Evolutionary conservation across 1,140 invertebrate species (phyloP).

Genomic region (Drosophila elegans): DNA sequence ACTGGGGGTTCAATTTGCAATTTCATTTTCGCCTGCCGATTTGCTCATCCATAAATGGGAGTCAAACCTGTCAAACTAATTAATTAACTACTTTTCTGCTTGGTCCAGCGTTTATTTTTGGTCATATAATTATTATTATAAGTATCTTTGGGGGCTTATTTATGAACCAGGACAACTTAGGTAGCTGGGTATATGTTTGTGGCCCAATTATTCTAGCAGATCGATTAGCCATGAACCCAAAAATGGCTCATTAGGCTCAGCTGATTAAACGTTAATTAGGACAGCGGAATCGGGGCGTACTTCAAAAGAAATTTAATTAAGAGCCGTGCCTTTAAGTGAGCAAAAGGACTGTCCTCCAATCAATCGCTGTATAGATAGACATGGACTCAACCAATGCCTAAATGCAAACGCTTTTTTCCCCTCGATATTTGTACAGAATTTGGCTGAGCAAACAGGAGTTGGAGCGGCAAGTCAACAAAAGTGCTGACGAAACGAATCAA

Average conservation of each 20-base stretch:
- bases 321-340: conserved; percentile 29
- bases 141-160: conserved; percentile 45
- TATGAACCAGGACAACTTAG: conserved; percentile 36
- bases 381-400: conserved; percentile 16
- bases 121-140: conserved; percentile 52
- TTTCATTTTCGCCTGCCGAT: conserved; percentile 44
- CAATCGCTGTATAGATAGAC: conserved; percentile 52
- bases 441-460: conserved; percentile 40
- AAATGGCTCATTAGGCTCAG: conserved; percentile 59
- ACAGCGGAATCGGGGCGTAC: conserved; percentile 25
- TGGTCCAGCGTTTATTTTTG: conserved; percentile 44
- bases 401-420: conserved; percentile 32
- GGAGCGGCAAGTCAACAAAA: conserved; percentile 46
- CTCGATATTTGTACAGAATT: conserved; percentile 31
- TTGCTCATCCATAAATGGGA: conserved; percentile 47
- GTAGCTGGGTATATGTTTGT: conserved; percentile 28
- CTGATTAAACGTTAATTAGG: conserved; percentile 75
- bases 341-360: conserved; percentile 30
- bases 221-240: conserved; percentile 65
- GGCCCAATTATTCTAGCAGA: conserved; percentile 71
- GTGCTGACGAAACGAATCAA: conserved; percentile 51
- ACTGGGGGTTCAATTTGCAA: conserved; percentile 42
- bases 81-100: conserved; percentile 68
- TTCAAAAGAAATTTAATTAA: conserved; percentile 77
- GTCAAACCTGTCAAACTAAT: conserved; percentile 43